Base-by-base conservation (phyloP, 2,797 vertebrate species). In the Antrozous pallidus region DNA sequence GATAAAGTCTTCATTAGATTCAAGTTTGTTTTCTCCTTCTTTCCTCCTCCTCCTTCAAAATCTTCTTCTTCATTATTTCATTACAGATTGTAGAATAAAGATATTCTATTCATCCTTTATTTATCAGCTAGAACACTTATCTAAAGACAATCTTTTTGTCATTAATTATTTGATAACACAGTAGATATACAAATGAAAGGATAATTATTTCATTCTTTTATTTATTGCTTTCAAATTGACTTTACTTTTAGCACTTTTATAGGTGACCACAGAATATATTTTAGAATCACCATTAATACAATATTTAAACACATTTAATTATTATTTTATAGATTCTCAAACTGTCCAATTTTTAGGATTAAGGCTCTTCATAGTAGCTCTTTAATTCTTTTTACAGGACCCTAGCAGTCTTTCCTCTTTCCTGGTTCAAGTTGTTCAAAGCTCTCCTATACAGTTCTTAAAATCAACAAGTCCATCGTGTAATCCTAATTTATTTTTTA, bases 251-350 rank as follows among this genome's bases (percentile, higher is more conserved):
- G 36, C 24, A 78, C 40, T 78, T 91, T 51, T 82, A 91, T 87
- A 79, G 75, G 56, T 84, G 58, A 93, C 24, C 14, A 36, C 70
- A 74, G 80, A 61, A 8, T 54, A 69, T 73, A 87, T 87, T 95
- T 94, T 83, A 81, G 12, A 81, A 90, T 95, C 54, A 81, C 69
- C 73, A 79, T 88, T 51, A 94, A 94, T 49, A 38, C 17, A 49
- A 71, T 88, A 70, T 91, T 92, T 80, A 88, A 88, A 51, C 16
- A 51, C 13, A 70, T 86, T 91, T 71, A 82, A 80, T 79, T 91
- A 61, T 51, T 79, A 58, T 80, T 87, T 90, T 94, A 40, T 28
- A 65, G 12, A 63, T 87, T 51, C 24, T 88, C 70, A 85, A 56
- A 58, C 18, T 75, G 58, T 77, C 56, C 61, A 20, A 67, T 80